These are phyloP conservation scores for Clunio marinus DNA, from an alignment of 2,888 invertebrate genomes.

Conservation along the genomic window DNA sequence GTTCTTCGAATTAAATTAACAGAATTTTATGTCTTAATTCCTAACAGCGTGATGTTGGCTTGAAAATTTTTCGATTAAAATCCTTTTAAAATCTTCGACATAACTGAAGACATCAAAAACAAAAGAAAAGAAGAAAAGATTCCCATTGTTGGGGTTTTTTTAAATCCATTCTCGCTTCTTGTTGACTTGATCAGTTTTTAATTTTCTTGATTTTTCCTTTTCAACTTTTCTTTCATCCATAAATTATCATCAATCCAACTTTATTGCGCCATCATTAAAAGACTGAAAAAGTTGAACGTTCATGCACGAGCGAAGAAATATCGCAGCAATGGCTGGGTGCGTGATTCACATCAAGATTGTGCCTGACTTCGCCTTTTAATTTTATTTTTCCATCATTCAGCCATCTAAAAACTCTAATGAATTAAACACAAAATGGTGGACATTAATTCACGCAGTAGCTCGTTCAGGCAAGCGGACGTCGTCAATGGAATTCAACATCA, in stretches of 20 bases:
- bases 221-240: slow-evolving; percentile 27
- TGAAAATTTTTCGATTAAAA: not conserved
- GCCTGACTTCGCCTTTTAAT: slow-evolving; percentile 17
- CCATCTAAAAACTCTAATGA: not conserved
- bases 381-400: not conserved
- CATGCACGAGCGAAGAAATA: not conserved
- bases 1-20: not conserved
- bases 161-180: not conserved
- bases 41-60: not conserved
- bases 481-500: not conserved
- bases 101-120: too few relatives aligned
- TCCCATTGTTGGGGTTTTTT: not conserved
- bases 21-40: slow-evolving; percentile 24
- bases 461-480: not conserved
- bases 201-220: not conserved
- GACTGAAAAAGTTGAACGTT: not conserved
- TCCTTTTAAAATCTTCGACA: not conserved
- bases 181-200: not conserved
- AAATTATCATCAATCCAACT: slow-evolving; percentile 37
- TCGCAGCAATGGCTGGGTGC: not conserved
- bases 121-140: too few relatives aligned
- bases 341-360: slow-evolving; percentile 15
- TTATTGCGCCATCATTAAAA: slow-evolving; percentile 26
- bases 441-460: not conserved
- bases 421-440: not conserved